These are phyloP conservation scores for Dipodomys ordii DNA, from an alignment of 2,113 vertebrate genomes.

Conservation along the genomic window DNA sequence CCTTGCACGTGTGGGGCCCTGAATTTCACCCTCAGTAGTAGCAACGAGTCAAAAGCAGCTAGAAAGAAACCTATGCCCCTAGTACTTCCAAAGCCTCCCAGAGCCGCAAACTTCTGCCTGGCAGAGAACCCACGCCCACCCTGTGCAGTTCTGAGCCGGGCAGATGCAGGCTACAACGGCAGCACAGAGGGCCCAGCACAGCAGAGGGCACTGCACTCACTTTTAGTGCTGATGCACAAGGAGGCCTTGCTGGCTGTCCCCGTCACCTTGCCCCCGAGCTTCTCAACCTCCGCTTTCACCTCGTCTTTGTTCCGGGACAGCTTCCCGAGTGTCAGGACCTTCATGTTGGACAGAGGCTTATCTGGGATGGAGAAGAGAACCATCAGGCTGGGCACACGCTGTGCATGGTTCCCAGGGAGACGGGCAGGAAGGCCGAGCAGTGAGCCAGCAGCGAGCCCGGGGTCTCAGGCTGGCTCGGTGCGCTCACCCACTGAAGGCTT, in stretches of 20 bases:
- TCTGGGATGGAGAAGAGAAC: conserved; percentile 83
- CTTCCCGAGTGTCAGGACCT: conserved; percentile 93
- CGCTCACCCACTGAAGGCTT: neutral
- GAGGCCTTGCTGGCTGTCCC: conserved; percentile 91
- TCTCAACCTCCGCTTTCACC: conserved; percentile 91
- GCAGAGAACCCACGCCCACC: neutral
- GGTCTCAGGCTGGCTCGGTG: neutral
- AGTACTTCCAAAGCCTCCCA: neutral
- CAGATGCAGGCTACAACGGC: no score
- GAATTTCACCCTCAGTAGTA: neutral
- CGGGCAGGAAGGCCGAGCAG: neutral
- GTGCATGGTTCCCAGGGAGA: neutral
- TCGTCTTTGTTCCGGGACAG: conserved; percentile 96
- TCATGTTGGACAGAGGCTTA: conserved; percentile 95
- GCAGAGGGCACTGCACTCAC: conserved; percentile 85
- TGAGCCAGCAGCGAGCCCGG: neutral
- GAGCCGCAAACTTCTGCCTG: neutral
- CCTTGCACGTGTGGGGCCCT: neutral
- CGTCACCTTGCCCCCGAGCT: conserved; percentile 94
- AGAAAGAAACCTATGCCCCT: neutral
- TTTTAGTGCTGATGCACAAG: conserved; percentile 95
- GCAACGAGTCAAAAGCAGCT: no score
- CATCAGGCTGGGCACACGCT: fast-evolving
- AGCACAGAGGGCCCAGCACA: no score
- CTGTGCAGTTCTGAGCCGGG: no score